Evolutionary conservation across 2,797 vertebrate species (phyloP), one percentile per base, ranked within the genome.

Genomic region (Coreius guichenoti): DNA sequence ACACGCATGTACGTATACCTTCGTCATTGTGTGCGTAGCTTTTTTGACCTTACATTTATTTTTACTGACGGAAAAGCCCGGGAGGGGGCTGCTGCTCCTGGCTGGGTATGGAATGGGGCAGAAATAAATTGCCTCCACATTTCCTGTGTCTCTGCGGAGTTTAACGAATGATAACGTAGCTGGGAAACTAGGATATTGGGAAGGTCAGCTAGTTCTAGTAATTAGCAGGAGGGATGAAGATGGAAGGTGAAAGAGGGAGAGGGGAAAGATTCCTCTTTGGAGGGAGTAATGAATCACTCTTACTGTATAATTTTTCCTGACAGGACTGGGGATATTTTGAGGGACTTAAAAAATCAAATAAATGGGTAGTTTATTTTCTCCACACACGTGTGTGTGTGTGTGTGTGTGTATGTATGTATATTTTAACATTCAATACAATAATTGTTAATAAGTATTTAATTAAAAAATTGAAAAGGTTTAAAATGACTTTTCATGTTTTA

Each of bases 121-220:
- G 91, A 94, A 94, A 94, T 94, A 95, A 95, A 95, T 93, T 93
- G 91, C 92, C 88, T 94, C 93, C 89, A 89, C 83, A 8, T 93
- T 89, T 93, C 86, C 90, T 67, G 43, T 85, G 91, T 92, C 93
- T 92, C 94, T 89, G 69, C 67, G 90, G 90, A 91, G 91, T 87
- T 92, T 92, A 88, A 89, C 79, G 90, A 88, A 91, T 88, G 93
- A 94, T 92, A 87, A 90, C 91, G 86, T 85, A 90, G 88, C 84
- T 91, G 85, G 88, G 90, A 94, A 94, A 94, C 88, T 93, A 92
- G 90, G 92, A 87, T 92, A 91, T 86, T 87, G 90, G 87, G 90
- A 94, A 95, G 92, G 93, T 93, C 92, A 88, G 86, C 11, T 88
- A 90, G 78, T 72, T 87, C 89, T 78, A 67, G 92, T 90, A 90